phyloP scores from a whole-genome alignment of 1,140 invertebrate species.

The Brachionus manjavacas region DNA sequence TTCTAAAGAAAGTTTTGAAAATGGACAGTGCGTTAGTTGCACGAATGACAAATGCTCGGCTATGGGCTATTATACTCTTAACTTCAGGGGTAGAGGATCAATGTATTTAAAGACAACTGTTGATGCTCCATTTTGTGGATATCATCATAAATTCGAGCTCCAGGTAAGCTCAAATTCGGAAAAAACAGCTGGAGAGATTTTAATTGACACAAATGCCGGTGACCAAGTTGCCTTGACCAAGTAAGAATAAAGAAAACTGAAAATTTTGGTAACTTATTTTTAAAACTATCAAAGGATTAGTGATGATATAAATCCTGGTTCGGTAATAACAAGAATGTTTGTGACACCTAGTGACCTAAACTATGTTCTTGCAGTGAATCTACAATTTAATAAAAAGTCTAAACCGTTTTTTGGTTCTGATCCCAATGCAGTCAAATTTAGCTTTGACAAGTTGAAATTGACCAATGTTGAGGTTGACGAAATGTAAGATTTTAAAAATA shows the following conservation, averaged over 20 bases:
- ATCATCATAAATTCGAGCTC: constrained; percentile 19
- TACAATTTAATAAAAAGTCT: constrained; percentile 39
- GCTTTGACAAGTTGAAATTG: constrained; percentile 17
- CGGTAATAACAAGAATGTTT: constrained; percentile 4
- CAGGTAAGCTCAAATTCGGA: background rate
- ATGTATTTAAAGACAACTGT: constrained; percentile 32
- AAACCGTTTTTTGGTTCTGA: constrained; percentile 35
- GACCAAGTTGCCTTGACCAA: background rate
- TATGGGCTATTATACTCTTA: constrained; percentile 10
- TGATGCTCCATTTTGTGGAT: constrained; percentile 21
- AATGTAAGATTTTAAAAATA: constrained; percentile 8
- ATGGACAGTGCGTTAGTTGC: background rate
- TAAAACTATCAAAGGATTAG: background rate
- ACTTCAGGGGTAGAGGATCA: background rate
- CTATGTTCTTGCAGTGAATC: background rate
- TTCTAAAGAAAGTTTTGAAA: background rate
- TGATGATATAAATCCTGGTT: constrained; percentile 27
- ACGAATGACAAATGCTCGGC: background rate
- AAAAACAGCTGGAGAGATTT: constrained; percentile 30
- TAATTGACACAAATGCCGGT: background rate
- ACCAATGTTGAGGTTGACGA: constrained; percentile 27
- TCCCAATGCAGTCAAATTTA: constrained; percentile 26
- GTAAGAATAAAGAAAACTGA: background rate
- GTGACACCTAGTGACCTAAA: background rate
- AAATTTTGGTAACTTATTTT: background rate